phyloP scores from a whole-genome alignment of 2,888 invertebrate genomes.

The Noctua pronuba region DNA sequence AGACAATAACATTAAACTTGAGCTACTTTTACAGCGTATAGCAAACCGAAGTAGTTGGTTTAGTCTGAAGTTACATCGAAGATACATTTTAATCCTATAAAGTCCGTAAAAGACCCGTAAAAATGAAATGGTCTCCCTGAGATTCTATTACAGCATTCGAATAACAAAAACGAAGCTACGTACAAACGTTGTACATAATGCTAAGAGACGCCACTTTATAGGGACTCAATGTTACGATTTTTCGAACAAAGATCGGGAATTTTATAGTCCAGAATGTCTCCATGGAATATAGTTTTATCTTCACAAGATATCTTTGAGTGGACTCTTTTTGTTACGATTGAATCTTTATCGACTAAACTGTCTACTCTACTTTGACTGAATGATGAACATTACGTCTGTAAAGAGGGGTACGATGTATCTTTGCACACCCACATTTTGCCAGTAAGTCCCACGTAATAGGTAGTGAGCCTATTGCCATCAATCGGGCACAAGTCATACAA shows the following conservation, averaged over 20 bases:
- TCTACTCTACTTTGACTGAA: neutral
- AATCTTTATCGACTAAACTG: conserved; percentile 38
- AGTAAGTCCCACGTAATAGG: neutral
- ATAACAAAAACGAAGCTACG: conserved; percentile 43
- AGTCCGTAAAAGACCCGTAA: conserved; percentile 57
- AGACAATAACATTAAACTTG: conserved; percentile 16
- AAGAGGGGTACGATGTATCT: neutral
- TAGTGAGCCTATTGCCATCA: too few relatives aligned
- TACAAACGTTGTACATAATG: conserved; percentile 40
- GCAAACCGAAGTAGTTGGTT: conserved; percentile 24
- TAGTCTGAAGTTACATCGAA: conserved; percentile 46
- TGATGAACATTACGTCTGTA: too few relatives aligned
- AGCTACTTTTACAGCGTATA: conserved; percentile 11
- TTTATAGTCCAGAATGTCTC: conserved; percentile 50
- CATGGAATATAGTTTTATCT: conserved; percentile 57
- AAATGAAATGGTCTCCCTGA: conserved; percentile 56
- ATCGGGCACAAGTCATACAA: neutral
- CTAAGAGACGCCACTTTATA: conserved; percentile 23
- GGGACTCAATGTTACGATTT: conserved; percentile 25
- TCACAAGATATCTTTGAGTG: conserved; percentile 36
- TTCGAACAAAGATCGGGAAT: conserved; percentile 41
- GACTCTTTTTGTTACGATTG: conserved; percentile 33
- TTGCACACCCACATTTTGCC: neutral
- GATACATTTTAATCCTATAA: conserved; percentile 64
- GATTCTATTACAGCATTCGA: conserved; percentile 59